A percentile compares a stretch with the other conserved stretches of the same genome.
Conservation (phyloP, 2,797 vertebrate genomes). For the Chiroxiphia lanceolata region DNA sequence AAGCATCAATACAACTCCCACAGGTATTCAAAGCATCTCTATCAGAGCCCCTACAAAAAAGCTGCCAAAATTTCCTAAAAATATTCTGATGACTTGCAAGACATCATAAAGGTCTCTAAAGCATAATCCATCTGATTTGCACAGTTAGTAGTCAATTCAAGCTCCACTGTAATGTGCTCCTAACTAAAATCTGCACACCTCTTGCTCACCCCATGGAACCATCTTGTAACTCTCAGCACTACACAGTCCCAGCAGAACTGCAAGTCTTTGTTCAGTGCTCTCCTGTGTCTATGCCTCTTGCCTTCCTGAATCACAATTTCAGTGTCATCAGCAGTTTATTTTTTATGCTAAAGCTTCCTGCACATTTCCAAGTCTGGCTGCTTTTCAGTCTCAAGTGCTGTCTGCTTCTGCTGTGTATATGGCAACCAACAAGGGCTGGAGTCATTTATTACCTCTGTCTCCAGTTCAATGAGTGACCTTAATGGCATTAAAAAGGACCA, state of each 20-base stretch:
- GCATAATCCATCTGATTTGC: background rate
- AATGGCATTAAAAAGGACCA: background rate
- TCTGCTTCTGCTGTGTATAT: background rate
- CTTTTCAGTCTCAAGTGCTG: background rate
- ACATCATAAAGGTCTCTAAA: background rate
- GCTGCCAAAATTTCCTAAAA: background rate
- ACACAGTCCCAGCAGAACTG: background rate
- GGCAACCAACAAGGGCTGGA: background rate
- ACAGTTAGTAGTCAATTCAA: background rate
- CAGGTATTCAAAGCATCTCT: background rate
- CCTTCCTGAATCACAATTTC: background rate
- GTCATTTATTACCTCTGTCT: constrained; percentile 21
- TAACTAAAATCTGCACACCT: background rate
- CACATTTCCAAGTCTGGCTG: background rate
- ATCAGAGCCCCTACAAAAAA: accelerated
- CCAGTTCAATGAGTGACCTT: background rate
- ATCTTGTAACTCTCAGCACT: background rate
- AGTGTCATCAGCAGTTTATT: background rate
- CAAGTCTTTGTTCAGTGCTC: background rate
- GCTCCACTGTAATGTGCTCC: background rate
- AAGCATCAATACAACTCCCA: background rate
- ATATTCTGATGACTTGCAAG: background rate
- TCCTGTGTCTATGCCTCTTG: background rate
- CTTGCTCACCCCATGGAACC: background rate
- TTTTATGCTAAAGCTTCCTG: background rate